These are phyloP conservation scores for Lepus timidus DNA, from an alignment of 2,113 vertebrate genomes.

Conservation along the genomic window DNA sequence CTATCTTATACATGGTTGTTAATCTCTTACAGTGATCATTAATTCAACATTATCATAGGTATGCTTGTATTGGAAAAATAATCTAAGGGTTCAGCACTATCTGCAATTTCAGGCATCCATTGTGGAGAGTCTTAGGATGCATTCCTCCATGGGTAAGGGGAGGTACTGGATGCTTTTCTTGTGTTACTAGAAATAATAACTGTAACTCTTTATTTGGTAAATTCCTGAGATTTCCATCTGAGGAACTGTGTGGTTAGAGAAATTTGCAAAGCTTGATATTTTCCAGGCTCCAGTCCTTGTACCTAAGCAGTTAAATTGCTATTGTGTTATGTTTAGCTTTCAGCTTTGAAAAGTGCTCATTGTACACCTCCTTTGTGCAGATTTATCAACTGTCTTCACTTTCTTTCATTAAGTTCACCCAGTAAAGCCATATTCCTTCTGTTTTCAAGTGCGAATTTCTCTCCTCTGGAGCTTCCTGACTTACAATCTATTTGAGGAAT, in stretches of 20 bases:
- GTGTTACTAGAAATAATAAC: slow-evolving; percentile 54
- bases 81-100: too few species aligned
- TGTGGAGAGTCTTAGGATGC: too few species aligned
- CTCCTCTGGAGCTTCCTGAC: slow-evolving; percentile 22
- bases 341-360: background rate
- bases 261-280: slow-evolving; percentile 18
- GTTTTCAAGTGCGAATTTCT: slow-evolving; percentile 33
- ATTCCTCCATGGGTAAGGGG: too few species aligned
- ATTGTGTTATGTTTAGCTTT: slow-evolving; percentile 42
- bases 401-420: background rate
- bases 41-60: too few species aligned
- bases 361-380: background rate
- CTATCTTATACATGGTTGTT: too few species aligned
- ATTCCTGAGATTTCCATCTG: slow-evolving; percentile 44
- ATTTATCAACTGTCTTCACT: slow-evolving; percentile 36
- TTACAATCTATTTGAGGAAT: slow-evolving; percentile 47
- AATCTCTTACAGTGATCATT: too few species aligned
- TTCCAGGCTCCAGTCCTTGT: background rate
- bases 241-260: slow-evolving; percentile 58
- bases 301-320: slow-evolving; percentile 13
- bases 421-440: slow-evolving; percentile 22
- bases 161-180: slow-evolving; percentile 48
- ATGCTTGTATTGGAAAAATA: too few species aligned
- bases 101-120: too few species aligned
- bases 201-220: background rate